Percentiles rank a stretch among this genome's conserved stretches.
These are phyloP conservation scores for Anthopleura xanthogrammica DNA, from an alignment of 92 coral and sea anemone genomes.

Conservation along the genomic window DNA sequence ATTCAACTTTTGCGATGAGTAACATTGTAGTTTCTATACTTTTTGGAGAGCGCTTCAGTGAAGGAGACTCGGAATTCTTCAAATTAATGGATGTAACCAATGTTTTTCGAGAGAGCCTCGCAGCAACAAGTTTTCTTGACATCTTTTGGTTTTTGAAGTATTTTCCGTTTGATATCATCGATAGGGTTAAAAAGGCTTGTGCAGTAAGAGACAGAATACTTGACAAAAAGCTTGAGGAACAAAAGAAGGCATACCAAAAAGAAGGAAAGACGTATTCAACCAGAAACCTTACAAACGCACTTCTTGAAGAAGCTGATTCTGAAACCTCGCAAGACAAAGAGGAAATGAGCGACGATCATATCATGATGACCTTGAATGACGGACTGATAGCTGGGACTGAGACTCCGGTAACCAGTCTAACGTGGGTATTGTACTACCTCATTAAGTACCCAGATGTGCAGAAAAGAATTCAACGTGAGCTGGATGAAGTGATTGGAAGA, in stretches of 20 bases:
- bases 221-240: constrained; percentile 65
- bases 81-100: constrained; percentile 46
- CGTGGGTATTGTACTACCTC: constrained; percentile 58
- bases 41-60: constrained; percentile 64
- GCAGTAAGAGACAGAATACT: constrained; percentile 58
- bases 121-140: constrained; percentile 79
- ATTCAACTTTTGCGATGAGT: constrained; percentile 55
- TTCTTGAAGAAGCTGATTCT: background rate
- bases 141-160: constrained; percentile 66
- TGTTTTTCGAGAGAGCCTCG: constrained; percentile 60
- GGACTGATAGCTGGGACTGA: constrained; percentile 69
- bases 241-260: constrained; percentile 41
- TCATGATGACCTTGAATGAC: constrained; percentile 61
- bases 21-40: constrained; percentile 57
- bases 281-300: background rate
- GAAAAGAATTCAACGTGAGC: constrained; percentile 50
- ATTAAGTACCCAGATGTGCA: constrained; percentile 68
- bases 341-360: constrained; percentile 51
- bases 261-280: background rate
- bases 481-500: constrained; percentile 50
- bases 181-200: constrained; percentile 41
- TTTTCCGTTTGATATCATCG: constrained; percentile 60
- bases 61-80: constrained; percentile 57
- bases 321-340: background rate
- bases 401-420: constrained; percentile 61